These are phyloP conservation scores for Falco rusticolus DNA, from an alignment of 2,797 vertebrate genomes.

Conservation along the genomic window DNA sequence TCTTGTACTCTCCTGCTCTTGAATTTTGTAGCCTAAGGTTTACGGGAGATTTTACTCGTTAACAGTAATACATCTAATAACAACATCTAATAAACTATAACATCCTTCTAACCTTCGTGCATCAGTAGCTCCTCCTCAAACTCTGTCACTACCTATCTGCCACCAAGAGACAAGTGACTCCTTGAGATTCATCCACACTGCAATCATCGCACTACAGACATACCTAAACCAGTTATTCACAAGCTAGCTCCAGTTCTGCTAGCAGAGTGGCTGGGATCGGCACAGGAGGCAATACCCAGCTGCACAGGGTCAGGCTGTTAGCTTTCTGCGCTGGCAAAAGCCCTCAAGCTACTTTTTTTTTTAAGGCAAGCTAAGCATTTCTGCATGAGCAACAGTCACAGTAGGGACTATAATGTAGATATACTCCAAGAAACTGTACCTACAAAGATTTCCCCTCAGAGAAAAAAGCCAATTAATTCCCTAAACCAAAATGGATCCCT, in stretches of 20 bases:
- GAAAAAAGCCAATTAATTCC: constrained; percentile 1
- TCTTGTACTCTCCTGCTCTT: not conserved
- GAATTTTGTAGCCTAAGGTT: not conserved
- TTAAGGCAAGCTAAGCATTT: not conserved
- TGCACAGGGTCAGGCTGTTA: not conserved
- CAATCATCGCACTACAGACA: rapidly evolving
- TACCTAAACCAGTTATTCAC: not conserved
- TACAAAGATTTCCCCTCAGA: not conserved
- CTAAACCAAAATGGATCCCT: not conserved
- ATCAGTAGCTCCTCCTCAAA: not conserved
- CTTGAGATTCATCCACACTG: not conserved
- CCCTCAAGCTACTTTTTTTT: not conserved
- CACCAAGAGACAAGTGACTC: not conserved
- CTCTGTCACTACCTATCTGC: not conserved
- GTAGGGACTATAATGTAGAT: not conserved
- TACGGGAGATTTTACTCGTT: not conserved
- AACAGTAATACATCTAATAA: not conserved
- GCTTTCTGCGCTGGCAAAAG: not conserved
- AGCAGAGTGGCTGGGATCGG: not conserved
- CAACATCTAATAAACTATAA: not conserved
- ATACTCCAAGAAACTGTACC: not conserved
- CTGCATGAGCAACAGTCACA: not conserved
- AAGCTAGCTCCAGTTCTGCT: not conserved
- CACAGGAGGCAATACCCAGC: not conserved
- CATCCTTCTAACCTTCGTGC: not conserved